Conservation (phyloP, 1,140 invertebrate genomes). For the Bombus haemorrhoidalis region DNA sequence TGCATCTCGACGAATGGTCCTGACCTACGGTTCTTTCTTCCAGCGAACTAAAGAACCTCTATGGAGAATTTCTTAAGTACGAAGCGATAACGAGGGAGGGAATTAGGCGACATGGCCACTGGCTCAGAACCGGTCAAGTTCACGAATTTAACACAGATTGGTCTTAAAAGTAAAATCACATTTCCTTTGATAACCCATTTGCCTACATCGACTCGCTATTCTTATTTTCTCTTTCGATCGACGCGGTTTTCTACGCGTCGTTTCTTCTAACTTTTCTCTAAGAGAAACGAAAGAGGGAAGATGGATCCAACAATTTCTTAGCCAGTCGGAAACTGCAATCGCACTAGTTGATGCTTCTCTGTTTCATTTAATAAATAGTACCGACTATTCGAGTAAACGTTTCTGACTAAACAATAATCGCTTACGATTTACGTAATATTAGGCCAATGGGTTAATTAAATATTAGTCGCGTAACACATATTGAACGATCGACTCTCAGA, state of each 20-base stretch:
- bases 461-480: neutral
- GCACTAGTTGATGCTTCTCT: neutral
- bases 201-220: constrained; percentile 30
- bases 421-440: constrained; percentile 5
- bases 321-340: neutral
- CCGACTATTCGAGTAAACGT: constrained; percentile 6
- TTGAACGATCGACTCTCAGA: neutral
- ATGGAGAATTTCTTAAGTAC: neutral
- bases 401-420: neutral
- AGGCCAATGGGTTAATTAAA: constrained; percentile 48
- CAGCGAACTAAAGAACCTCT: neutral
- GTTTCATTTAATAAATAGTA: constrained; percentile 2
- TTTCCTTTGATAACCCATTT: constrained; percentile 55
- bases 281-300: neutral
- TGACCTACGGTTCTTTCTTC: neutral
- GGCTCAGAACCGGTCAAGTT: constrained; percentile 48
- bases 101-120: constrained; percentile 51
- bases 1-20: constrained; percentile 8
- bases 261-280: neutral
- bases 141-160: constrained; percentile 56
- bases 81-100: constrained; percentile 47
- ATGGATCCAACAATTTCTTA: neutral
- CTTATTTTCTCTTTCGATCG: neutral
- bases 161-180: constrained; percentile 67
- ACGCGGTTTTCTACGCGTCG: constrained; percentile 4